Evolutionary conservation across 2,888 invertebrate species (phyloP).

Genomic region (Plagodis pulveraria): DNA sequence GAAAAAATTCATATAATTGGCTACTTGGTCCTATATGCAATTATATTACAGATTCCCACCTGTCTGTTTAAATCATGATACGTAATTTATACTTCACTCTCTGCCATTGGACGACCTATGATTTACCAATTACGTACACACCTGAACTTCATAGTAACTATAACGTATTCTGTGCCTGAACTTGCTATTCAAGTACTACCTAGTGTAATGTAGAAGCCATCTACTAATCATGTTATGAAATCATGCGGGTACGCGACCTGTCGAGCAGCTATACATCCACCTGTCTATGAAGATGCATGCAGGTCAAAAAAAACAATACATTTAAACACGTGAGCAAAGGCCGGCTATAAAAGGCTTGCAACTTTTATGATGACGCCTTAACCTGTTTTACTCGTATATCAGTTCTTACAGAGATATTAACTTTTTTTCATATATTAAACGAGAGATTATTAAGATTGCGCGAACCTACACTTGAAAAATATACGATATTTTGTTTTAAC

Average conservation of each 20-base stretch:
- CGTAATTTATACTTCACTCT: conserved; percentile 11
- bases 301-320: conserved; percentile 17
- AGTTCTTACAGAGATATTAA: too few relatives aligned
- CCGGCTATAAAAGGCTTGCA: conserved; percentile 49
- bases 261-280: conserved; percentile 37
- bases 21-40: not conserved
- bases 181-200: conserved; percentile 4
- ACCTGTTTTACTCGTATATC: conserved; percentile 15
- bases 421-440: too few relatives aligned
- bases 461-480: too few relatives aligned
- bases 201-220: conserved; percentile 32
- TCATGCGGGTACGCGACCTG: conserved; percentile 54
- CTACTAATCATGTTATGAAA: conserved; percentile 39
- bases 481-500: too few relatives aligned
- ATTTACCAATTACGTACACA: conserved; percentile 19
- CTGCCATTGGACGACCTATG: conserved; percentile 10
- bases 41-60: conserved; percentile 8
- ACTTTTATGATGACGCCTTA: conserved; percentile 14
- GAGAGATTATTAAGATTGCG: too few relatives aligned
- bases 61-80: conserved; percentile 6
- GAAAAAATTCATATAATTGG: not conserved
- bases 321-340: conserved; percentile 13
- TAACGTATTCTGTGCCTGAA: not conserved
- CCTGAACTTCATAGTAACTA: not conserved
- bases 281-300: conserved; percentile 37